Evolutionary conservation across 2,113 vertebrate genomes (phyloP).

Genomic region (Climacteris rufus): DNA sequence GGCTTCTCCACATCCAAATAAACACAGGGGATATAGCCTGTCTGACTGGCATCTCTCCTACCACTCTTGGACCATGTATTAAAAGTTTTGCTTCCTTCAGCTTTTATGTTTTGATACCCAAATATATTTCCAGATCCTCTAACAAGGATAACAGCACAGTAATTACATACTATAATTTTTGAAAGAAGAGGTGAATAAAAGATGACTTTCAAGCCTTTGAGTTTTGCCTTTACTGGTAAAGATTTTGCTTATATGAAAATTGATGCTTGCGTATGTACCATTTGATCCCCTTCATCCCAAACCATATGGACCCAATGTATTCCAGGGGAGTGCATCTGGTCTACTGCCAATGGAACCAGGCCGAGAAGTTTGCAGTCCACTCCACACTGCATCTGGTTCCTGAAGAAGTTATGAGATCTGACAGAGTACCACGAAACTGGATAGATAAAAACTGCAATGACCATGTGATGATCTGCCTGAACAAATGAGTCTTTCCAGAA

Average conservation of each 20-base stretch:
- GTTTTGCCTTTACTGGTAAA: not conserved
- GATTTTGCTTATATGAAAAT: not conserved
- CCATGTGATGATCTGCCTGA: not conserved
- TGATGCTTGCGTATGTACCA: rapidly evolving
- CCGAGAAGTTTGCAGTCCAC: not conserved
- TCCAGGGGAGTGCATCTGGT: not conserved
- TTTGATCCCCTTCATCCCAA: not conserved
- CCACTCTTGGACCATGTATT: not conserved
- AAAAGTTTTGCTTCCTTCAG: not conserved
- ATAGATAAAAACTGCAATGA: not conserved
- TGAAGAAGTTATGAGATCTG: not conserved
- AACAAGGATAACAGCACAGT: not conserved
- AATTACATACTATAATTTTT: not conserved
- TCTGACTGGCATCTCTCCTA: not conserved
- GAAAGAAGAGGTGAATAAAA: not conserved
- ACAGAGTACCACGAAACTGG: not conserved
- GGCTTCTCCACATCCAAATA: not conserved
- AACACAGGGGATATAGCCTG: not conserved
- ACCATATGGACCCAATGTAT: rapidly evolving
- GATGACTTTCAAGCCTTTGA: not conserved
- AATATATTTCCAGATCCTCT: not conserved
- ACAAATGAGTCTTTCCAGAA: not conserved
- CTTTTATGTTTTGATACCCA: not conserved
- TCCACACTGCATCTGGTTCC: not conserved
- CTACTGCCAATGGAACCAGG: not conserved